Conservation (phyloP, 2,888 invertebrate species). For the Acronicta psi region DNA sequence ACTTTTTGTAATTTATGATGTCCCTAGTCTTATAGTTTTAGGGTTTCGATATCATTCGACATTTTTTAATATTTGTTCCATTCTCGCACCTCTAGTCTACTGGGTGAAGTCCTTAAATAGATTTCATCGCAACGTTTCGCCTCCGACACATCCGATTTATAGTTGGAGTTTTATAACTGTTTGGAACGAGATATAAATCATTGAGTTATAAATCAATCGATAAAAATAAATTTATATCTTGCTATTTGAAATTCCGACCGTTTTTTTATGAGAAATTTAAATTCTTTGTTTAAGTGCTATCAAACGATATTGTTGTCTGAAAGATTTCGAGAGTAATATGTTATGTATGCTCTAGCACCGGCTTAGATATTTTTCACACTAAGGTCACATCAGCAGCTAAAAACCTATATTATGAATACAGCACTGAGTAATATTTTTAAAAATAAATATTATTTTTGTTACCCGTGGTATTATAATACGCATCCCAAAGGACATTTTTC, state of each 20-base stretch:
- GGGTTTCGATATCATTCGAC: no score
- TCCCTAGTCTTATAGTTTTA: no score
- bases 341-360: conserved; percentile 2
- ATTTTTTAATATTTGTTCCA: no score
- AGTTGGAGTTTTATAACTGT: conserved; percentile 46
- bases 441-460: no score
- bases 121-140: conserved; percentile 21
- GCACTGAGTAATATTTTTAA: no score
- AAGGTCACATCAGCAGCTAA: neutral
- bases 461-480: no score
- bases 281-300: conserved; percentile 34
- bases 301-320: conserved; percentile 20
- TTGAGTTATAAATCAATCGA: conserved; percentile 51
- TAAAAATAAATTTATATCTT: conserved; percentile 42
- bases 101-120: neutral
- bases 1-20: no score
- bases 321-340: neutral
- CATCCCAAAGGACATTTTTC: no score
- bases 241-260: conserved; percentile 18
- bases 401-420: no score
- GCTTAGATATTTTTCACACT: neutral
- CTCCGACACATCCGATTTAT: conserved; percentile 39
- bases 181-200: conserved; percentile 46
- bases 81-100: no score
- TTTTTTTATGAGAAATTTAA: conserved; percentile 29